Percentiles rank a stretch among this genome's conserved stretches.
Evolutionary conservation across 1,140 invertebrate species (phyloP).

Genomic region (Pseudomyrmex concolor): DNA sequence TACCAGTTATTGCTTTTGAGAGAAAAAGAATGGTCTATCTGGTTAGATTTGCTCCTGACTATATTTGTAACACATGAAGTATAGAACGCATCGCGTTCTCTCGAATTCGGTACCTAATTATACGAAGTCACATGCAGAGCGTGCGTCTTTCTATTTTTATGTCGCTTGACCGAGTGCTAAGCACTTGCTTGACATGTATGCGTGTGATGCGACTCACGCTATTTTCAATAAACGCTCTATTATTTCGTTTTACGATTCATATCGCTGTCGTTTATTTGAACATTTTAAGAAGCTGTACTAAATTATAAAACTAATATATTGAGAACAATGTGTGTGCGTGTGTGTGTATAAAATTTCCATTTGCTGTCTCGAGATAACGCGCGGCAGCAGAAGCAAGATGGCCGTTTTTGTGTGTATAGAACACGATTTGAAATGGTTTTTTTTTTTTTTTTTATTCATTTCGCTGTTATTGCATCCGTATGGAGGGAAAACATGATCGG

Average conservation of each 20-base stretch:
- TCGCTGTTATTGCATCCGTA: conserved; percentile 76
- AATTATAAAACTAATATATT: background rate
- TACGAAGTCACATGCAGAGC: conserved; percentile 84
- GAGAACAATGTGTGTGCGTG: too few species aligned
- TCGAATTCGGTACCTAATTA: conserved; percentile 82
- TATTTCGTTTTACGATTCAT: too few species aligned
- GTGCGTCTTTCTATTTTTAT: conserved; percentile 83
- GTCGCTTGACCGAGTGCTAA: conserved; percentile 80
- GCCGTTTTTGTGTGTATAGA: conserved; percentile 6
- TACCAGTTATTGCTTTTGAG: background rate
- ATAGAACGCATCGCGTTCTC: conserved; percentile 64
- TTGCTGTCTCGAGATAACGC: background rate
- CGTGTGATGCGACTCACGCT: conserved; percentile 52
- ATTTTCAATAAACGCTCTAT: conserved; percentile 60
- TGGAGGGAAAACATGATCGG: conserved; percentile 76
- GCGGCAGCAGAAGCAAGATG: background rate
- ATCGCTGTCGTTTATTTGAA: too few species aligned
- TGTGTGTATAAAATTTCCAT: too few species aligned
- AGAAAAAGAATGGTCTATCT: conserved; percentile 40
- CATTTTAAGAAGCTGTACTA: background rate
- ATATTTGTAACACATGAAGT: conserved; percentile 72
- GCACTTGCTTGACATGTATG: conserved; percentile 70
- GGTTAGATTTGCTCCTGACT: conserved; percentile 57
- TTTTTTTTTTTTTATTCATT: conserved; percentile 25
- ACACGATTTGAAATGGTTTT: conserved; percentile 50